These are phyloP conservation scores for Priocnemis perturbator DNA, from an alignment of 2,888 invertebrate species.

Conservation along the genomic window DNA sequence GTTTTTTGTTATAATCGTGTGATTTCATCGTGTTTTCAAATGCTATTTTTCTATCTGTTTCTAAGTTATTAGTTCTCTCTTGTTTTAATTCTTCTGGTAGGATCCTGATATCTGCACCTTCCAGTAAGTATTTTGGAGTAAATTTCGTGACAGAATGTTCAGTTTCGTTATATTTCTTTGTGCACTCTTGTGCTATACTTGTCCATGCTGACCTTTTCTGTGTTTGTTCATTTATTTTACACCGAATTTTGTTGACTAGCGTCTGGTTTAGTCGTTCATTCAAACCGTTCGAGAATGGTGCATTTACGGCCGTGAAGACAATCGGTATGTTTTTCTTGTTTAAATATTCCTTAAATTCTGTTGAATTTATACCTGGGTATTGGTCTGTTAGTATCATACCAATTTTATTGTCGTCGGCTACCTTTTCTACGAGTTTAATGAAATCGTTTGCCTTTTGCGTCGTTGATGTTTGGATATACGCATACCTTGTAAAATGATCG, in stretches of 20 bases:
- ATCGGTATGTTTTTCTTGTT: conserved; percentile 18
- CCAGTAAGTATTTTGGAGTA: conserved; percentile 52
- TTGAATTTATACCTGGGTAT: conserved; percentile 37
- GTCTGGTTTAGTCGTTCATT: conserved; percentile 23
- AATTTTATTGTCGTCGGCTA: conserved; percentile 22
- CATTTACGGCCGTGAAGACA: conserved; percentile 33
- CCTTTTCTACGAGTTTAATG: conserved; percentile 25
- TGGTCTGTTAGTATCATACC: conserved; percentile 31
- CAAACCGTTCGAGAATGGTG: conserved; percentile 25
- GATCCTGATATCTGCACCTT: conserved; percentile 16
- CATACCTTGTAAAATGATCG: conserved; percentile 34
- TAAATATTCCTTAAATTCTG: conserved; percentile 31
- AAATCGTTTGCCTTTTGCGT: conserved; percentile 30
- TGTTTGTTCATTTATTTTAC: conserved; percentile 35
- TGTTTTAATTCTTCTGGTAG: conserved; percentile 2
- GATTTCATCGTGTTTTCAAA: too few species aligned
- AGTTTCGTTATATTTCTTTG: conserved; percentile 58
- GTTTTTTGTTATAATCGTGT: conserved; percentile 1
- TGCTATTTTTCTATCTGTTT: conserved; percentile 5
- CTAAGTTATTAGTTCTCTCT: background rate
- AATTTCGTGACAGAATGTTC: conserved; percentile 55
- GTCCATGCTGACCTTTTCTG: conserved; percentile 31
- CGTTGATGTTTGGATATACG: conserved; percentile 19
- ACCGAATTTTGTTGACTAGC: conserved; percentile 37
- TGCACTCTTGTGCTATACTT: conserved; percentile 31